These are phyloP conservation scores for Drosophila pseudotalamancana DNA, from an alignment of 2,888 invertebrate genomes.

Conservation along the genomic window DNA sequence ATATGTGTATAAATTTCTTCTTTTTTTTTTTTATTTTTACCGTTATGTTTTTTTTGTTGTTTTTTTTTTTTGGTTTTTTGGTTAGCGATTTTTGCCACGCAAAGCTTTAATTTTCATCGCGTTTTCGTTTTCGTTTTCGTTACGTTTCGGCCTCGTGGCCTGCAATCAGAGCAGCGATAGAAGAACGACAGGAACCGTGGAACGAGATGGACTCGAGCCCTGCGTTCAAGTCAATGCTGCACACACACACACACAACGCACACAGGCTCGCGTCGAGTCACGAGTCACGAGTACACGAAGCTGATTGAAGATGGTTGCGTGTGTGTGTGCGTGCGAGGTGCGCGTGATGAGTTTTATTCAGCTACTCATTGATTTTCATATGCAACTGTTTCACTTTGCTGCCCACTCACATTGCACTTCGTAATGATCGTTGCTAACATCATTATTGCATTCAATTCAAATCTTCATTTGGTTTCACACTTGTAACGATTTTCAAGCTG, in stretches of 20 bases:
- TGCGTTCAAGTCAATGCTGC: conserved; percentile 28
- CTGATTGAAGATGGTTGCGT: conserved; percentile 15
- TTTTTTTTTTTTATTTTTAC: conserved; percentile 10
- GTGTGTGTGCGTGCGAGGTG: conserved; percentile 48
- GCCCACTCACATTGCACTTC: conserved; percentile 17
- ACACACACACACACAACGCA: conserved; percentile 11
- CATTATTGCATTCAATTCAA: conserved; percentile 32
- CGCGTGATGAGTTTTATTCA: conserved; percentile 48
- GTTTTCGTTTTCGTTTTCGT: conserved; percentile 49
- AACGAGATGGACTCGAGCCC: conserved; percentile 29
- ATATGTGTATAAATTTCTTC: conserved; percentile 6
- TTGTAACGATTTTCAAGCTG: conserved; percentile 35
- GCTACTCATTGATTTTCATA: conserved; percentile 40
- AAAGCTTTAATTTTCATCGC: conserved; percentile 79
- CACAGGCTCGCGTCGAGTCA: conserved; percentile 20
- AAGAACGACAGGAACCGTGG: conserved; percentile 27
- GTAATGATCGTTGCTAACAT: conserved; percentile 27
- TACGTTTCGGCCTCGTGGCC: conserved; percentile 53
- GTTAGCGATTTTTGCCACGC: conserved; percentile 74
- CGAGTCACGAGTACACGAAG: conserved; percentile 34
- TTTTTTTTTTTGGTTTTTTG: conserved; percentile 27
- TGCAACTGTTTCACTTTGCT: conserved; percentile 35
- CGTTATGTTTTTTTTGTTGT: conserved; percentile 8
- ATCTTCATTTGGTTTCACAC: conserved; percentile 36
- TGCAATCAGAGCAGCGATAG: conserved; percentile 56